Evolutionary conservation across 2,888 invertebrate species (phyloP).

Genomic region (Microctonus brassicae): DNA sequence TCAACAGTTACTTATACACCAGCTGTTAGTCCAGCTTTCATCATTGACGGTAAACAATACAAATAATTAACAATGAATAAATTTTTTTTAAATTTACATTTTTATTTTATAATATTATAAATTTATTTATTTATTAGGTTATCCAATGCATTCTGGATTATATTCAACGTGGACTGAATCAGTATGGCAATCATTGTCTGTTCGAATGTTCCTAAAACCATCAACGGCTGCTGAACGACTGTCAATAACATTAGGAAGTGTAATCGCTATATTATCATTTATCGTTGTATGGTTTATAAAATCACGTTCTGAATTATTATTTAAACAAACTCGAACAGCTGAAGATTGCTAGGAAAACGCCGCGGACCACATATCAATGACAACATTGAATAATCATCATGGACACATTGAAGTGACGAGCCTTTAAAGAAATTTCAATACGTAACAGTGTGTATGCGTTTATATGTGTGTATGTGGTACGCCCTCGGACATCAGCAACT

Average conservation of each 20-base stretch:
- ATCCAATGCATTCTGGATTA: constrained; percentile 80
- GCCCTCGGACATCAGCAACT: constrained; percentile 60
- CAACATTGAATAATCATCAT: constrained; percentile 56
- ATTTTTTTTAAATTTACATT: no score
- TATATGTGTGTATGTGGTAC: constrained; percentile 58
- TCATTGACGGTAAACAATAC: constrained; percentile 74
- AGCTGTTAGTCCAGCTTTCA: constrained; percentile 88
- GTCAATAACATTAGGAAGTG: constrained; percentile 72
- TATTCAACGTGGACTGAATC: constrained; percentile 94
- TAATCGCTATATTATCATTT: constrained; percentile 71
- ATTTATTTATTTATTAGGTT: constrained; percentile 72
- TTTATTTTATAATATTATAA: no score
- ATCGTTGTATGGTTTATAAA: constrained; percentile 72
- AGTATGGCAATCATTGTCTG: constrained; percentile 81
- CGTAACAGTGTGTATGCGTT: constrained; percentile 11
- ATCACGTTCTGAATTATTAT: constrained; percentile 70
- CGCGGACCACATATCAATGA: constrained; percentile 64
- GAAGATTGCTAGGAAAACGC: constrained; percentile 63
- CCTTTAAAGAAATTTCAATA: constrained; percentile 52
- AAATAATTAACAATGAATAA: not conserved
- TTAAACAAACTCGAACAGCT: constrained; percentile 58
- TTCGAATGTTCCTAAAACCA: constrained; percentile 84
- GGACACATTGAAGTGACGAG: constrained; percentile 59
- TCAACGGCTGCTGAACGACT: constrained; percentile 73
- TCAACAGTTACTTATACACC: constrained; percentile 81